phyloP scores from a whole-genome alignment of 2,113 vertebrate species.

The Peromyscus maniculatus region DNA sequence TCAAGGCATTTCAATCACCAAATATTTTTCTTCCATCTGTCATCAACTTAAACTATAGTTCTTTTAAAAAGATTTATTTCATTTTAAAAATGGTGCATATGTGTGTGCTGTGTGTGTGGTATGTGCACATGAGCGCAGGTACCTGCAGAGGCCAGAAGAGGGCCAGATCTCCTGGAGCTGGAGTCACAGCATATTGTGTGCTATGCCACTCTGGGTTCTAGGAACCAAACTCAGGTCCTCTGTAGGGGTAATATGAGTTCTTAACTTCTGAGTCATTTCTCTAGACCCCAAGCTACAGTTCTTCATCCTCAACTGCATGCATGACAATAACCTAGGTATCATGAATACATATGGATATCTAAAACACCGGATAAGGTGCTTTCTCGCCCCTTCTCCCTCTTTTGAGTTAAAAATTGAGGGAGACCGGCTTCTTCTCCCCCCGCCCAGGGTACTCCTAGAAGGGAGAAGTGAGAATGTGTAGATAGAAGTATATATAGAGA shows the following conservation, averaged over 20 bases:
- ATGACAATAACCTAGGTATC: not conserved
- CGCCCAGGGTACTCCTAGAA: too few relatives aligned
- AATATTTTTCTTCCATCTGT: not conserved
- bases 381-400: not conserved
- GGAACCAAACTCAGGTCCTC: not conserved
- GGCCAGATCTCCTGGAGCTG: not conserved
- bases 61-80: not conserved
- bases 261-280: not conserved
- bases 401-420: not conserved
- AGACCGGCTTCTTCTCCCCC: too few relatives aligned
- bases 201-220: not conserved
- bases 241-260: not conserved
- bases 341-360: not conserved
- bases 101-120: not conserved
- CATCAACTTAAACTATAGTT: not conserved
- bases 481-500: too few relatives aligned
- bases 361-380: not conserved
- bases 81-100: too few relatives aligned
- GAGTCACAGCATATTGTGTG: not conserved
- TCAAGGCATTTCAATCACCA: not conserved
- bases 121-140: not conserved
- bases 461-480: too few relatives aligned
- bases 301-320: not conserved
- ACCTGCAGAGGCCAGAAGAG: not conserved
- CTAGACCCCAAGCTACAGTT: not conserved